Evolutionary conservation across 2,113 vertebrate species (phyloP).

Genomic region (Rhinopomastus cyanomelas): DNA sequence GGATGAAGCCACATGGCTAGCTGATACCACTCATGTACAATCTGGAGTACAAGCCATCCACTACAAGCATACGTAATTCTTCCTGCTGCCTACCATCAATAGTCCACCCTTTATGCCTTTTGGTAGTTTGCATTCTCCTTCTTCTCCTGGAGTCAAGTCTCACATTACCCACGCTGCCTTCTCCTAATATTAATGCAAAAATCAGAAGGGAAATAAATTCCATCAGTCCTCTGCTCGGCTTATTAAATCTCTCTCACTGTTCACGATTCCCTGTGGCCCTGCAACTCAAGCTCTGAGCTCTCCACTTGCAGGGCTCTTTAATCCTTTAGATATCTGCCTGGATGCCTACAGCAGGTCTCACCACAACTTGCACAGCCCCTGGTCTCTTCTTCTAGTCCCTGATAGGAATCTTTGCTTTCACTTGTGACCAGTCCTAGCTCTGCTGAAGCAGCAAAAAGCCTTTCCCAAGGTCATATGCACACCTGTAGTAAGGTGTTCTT

Average conservation of each 20-base stretch:
- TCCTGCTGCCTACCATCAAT: neutral
- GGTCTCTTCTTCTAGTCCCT: neutral
- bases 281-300: neutral
- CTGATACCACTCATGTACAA: neutral
- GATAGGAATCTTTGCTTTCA: neutral
- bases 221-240: neutral
- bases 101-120: neutral
- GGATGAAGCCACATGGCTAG: neutral
- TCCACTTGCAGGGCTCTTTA: neutral
- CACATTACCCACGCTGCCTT: neutral
- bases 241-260: neutral
- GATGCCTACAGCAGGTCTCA: neutral
- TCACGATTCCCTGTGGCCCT: neutral
- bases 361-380: neutral
- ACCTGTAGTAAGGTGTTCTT: neutral
- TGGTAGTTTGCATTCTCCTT: neutral
- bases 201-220: slow-evolving; percentile 30
- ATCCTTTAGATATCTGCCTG: neutral
- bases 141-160: neutral
- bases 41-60: neutral
- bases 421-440: neutral
- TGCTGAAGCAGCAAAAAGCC: neutral
- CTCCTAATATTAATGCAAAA: neutral
- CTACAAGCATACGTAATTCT: neutral
- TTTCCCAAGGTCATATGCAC: neutral